Percentiles rank a stretch among this genome's conserved stretches.
phyloP scores from a whole-genome alignment of 2,888 invertebrate genomes.

The Ashinkailepas kermadecensis region DNA sequence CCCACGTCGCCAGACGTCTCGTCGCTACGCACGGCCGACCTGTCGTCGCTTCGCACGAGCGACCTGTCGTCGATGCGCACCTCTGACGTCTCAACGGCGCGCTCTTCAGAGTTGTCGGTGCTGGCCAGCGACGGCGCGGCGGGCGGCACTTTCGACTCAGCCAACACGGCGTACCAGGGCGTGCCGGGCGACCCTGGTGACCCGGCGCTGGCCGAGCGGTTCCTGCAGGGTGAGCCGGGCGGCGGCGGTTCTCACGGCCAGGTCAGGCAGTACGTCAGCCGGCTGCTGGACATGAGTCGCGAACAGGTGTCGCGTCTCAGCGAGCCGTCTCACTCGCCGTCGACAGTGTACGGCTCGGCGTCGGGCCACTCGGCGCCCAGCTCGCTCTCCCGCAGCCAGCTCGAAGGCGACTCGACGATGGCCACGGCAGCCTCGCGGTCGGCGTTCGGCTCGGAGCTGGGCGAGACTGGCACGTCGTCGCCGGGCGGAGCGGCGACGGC shows the following conservation, averaged over 20 bases:
- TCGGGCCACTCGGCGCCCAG: background rate
- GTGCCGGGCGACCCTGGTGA: slow-evolving; percentile 7
- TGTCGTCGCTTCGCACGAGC: slow-evolving; percentile 2
- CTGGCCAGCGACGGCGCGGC: background rate
- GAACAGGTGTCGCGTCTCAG: background rate
- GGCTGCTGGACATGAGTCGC: slow-evolving; percentile 2
- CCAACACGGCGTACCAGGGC: background rate
- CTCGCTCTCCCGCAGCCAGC: background rate
- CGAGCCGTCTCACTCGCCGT: background rate
- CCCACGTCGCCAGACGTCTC: background rate
- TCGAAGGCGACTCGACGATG: background rate
- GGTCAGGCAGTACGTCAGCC: slow-evolving; percentile 4
- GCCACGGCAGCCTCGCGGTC: background rate
- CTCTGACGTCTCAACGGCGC: background rate
- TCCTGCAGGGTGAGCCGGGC: background rate
- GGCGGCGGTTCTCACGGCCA: background rate
- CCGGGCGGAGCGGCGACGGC: background rate
- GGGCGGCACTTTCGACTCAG: slow-evolving; percentile 2
- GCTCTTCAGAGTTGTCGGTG: background rate
- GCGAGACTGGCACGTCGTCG: background rate
- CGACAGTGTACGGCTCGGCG: slow-evolving; percentile 10
- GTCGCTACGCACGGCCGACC: background rate
- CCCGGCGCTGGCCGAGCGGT: background rate
- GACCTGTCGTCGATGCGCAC: slow-evolving; percentile 10
- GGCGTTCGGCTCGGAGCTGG: background rate